Percentiles rank a stretch among this genome's conserved stretches.
These are phyloP conservation scores for Andrena dorsata DNA, from an alignment of 2,888 invertebrate species.

Conservation along the genomic window DNA sequence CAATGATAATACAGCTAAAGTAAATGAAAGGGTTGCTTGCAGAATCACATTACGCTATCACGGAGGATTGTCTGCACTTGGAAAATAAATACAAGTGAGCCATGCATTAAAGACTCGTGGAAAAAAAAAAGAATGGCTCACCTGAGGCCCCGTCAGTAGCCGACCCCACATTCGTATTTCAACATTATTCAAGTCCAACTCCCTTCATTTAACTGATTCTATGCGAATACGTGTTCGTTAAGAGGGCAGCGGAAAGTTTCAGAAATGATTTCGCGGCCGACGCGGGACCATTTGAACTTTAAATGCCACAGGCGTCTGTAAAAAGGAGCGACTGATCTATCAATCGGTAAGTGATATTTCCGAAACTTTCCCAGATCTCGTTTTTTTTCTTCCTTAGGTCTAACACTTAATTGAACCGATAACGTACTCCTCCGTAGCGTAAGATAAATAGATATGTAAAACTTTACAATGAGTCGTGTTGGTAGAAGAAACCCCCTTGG, in stretches of 20 bases:
- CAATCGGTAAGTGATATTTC: slow-evolving; percentile 23
- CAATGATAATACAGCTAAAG: slow-evolving; percentile 26
- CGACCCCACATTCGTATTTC: slow-evolving; percentile 79
- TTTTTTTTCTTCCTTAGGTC: slow-evolving; percentile 16
- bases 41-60: slow-evolving; percentile 77
- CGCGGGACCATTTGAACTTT: background rate
- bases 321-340: background rate
- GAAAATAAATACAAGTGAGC: slow-evolving; percentile 81
- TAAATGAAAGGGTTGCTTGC: slow-evolving; percentile 49
- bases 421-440: slow-evolving; percentile 14
- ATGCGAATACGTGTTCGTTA: slow-evolving; percentile 36
- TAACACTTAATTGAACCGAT: slow-evolving; percentile 29
- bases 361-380: slow-evolving; percentile 49
- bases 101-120: slow-evolving; percentile 76
- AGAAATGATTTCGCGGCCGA: slow-evolving; percentile 40
- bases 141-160: slow-evolving; percentile 83
- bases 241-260: slow-evolving; percentile 43
- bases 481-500: slow-evolving; percentile 53
- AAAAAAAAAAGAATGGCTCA: slow-evolving; percentile 80
- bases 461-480: slow-evolving; percentile 54
- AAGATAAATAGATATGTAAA: slow-evolving; percentile 33
- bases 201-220: slow-evolving; percentile 67
- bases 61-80: slow-evolving; percentile 75
- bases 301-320: background rate
- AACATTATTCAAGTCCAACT: slow-evolving; percentile 84